Conservation (phyloP, 1,140 invertebrate species). For the Whitmania pigra region DNA sequence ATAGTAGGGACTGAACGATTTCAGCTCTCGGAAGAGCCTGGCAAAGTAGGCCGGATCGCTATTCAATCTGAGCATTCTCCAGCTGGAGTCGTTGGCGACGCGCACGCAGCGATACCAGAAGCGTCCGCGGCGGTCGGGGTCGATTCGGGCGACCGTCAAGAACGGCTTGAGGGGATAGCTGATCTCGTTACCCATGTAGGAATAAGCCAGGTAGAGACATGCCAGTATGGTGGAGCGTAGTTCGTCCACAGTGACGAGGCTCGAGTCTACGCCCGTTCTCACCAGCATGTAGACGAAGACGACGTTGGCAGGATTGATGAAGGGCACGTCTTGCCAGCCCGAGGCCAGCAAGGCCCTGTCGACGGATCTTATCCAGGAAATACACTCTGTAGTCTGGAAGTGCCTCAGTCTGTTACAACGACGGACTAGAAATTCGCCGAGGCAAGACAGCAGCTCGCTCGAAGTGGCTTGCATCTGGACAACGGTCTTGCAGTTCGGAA, state of each 20-base stretch:
- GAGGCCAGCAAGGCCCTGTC: slow-evolving; percentile 8
- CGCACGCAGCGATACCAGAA: slow-evolving; percentile 14
- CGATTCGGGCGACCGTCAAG: slow-evolving; percentile 3
- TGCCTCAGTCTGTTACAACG: slow-evolving; percentile 16
- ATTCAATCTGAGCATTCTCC: slow-evolving; percentile 15
- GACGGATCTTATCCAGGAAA: slow-evolving; percentile 16
- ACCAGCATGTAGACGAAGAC: slow-evolving; percentile 98
- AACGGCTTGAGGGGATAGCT: slow-evolving; percentile 62
- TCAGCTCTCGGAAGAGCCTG: slow-evolving; percentile 13
- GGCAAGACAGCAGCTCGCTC: slow-evolving; percentile 15
- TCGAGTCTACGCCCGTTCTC: slow-evolving; percentile 49
- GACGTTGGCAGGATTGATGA: slow-evolving; percentile 97
- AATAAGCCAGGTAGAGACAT: slow-evolving; percentile 93
- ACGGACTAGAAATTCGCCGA: slow-evolving; percentile 14
- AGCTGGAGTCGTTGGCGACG: slow-evolving; percentile 5
- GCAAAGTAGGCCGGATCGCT: slow-evolving; percentile 19
- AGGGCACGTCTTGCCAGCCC: slow-evolving; percentile 98
- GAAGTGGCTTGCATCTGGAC: slow-evolving; percentile 16
- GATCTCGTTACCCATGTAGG: slow-evolving; percentile 88
- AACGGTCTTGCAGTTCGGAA: not conserved
- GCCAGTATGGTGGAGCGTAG: slow-evolving; percentile 89
- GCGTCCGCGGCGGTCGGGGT: not conserved
- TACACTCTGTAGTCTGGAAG: slow-evolving; percentile 8
- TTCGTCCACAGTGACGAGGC: slow-evolving; percentile 44
- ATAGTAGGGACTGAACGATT: slow-evolving; percentile 9